Evolutionary conservation across 2,888 invertebrate species (phyloP), one percentile per base, ranked within the genome.

Genomic region (Elysia crispata): DNA sequence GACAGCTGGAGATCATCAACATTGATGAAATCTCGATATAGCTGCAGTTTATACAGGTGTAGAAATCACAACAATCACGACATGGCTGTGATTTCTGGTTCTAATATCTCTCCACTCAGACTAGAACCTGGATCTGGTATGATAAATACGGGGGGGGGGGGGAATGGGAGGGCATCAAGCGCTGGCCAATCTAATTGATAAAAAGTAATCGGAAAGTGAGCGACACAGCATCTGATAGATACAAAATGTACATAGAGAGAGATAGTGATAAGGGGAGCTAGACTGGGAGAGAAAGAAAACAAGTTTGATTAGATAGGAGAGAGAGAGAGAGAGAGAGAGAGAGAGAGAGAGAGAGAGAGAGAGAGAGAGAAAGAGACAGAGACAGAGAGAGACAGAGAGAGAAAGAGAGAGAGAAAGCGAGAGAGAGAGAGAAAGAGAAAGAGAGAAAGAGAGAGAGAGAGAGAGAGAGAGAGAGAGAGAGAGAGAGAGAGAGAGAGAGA

Each of bases 371-470:
- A 11, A 41, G 41, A 41, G n/a, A n/a, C 20, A 62, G 41, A 20
- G 33, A n/a, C n/a, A 33, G 62, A 33, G 33, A n/a, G 57, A 41
- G 15, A n/a, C 20, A 33, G 18, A 30, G 13, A 23, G 18, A 31
- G 5, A 60, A 30, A 75, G n/a, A 62, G 5, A 73, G 18, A 73
- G 1, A 73, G 31, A 49, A 30, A 67, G 25, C n/a, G 25, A 25
- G 1, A 64, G n/a, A 69, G 15, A 64, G 30, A 77, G 54, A 60
- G 31, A 57, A 33, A 33, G 54, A 77, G 57, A 77, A 23, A 77
- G 30, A 57, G 31, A 77, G 49, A 70, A 25, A 77, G 49, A 70
- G 31, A 70, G 25, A 70, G 54, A 70, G 20, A 69, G 57, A 70
- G 1, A 70, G 69, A 77, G 0, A n/a, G 76, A 67, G 3, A 67